Conservation (phyloP, 2,888 invertebrate species). For the Pristionchus entomophagus region DNA sequence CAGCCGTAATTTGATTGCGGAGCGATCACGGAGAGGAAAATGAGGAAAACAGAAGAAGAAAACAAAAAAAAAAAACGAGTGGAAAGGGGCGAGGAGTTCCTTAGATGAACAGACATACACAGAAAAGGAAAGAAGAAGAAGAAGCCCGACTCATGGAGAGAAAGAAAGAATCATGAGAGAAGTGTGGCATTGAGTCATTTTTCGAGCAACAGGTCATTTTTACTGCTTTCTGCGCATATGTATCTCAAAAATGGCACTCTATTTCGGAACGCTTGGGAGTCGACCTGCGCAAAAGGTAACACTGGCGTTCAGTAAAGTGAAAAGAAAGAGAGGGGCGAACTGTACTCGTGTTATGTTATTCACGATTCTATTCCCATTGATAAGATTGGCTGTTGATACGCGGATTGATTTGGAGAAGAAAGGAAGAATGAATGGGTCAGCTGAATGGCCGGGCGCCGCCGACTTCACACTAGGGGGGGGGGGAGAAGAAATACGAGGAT, state of each 20-base stretch:
- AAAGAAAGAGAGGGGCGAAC: neutral
- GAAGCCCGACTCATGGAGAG: neutral
- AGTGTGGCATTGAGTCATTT: too few species aligned
- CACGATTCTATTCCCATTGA: neutral
- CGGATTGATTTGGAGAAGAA: neutral
- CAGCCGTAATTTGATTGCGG: neutral
- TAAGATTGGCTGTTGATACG: neutral
- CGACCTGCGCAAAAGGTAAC: too few species aligned
- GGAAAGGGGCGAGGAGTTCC: slow-evolving; percentile 20
- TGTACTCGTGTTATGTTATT: slow-evolving; percentile 10
- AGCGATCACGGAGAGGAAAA: neutral
- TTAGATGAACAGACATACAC: neutral
- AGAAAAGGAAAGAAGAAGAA: neutral
- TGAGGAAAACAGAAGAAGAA: neutral
- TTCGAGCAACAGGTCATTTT: too few species aligned
- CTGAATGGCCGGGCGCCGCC: neutral
- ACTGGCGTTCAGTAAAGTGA: too few species aligned
- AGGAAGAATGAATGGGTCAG: neutral
- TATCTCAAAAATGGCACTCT: too few species aligned
- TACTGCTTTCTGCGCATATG: too few species aligned
- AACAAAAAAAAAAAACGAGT: slow-evolving; percentile 1
- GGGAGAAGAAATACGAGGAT: slow-evolving; percentile 17
- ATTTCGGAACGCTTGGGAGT: too few species aligned
- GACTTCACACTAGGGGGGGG: neutral
- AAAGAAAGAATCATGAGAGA: neutral